Conservation (phyloP, 2,888 invertebrate genomes). For the Agrochola macilenta region DNA sequence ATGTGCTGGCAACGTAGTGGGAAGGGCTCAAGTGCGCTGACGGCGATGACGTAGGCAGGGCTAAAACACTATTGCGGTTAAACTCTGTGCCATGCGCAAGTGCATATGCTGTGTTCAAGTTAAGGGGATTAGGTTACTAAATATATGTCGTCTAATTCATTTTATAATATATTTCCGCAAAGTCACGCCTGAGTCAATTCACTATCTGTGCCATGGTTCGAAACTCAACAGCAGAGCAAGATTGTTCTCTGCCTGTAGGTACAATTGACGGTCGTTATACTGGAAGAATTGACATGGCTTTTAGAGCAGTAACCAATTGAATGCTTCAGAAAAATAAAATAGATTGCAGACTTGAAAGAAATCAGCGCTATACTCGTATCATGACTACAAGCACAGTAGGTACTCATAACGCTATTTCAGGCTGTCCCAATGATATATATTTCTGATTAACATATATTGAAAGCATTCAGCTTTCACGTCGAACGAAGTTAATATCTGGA, state of each 20-base stretch:
- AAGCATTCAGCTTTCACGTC: background rate
- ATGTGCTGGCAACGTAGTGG: background rate
- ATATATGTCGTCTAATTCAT: too few relatives aligned
- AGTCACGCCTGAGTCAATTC: too few relatives aligned
- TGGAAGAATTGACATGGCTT: background rate
- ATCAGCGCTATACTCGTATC: background rate
- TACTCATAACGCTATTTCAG: background rate
- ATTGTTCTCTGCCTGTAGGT: background rate
- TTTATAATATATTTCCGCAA: too few relatives aligned
- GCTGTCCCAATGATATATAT: constrained; percentile 10
- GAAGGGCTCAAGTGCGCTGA: too few relatives aligned
- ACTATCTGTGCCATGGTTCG: background rate
- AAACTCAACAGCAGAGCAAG: background rate
- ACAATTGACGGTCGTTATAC: background rate
- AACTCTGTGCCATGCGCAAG: background rate
- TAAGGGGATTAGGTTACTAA: too few relatives aligned
- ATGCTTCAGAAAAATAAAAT: background rate
- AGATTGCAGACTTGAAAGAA: background rate
- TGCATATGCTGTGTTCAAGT: too few relatives aligned
- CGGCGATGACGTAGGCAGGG: background rate
- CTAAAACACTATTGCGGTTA: background rate
- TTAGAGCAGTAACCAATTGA: background rate
- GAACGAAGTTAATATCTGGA: constrained; percentile 32
- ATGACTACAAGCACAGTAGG: background rate
- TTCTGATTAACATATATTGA: constrained; percentile 24